These are phyloP conservation scores for Oreochromis niloticus DNA, from an alignment of 2,113 vertebrate species.

Conservation along the genomic window DNA sequence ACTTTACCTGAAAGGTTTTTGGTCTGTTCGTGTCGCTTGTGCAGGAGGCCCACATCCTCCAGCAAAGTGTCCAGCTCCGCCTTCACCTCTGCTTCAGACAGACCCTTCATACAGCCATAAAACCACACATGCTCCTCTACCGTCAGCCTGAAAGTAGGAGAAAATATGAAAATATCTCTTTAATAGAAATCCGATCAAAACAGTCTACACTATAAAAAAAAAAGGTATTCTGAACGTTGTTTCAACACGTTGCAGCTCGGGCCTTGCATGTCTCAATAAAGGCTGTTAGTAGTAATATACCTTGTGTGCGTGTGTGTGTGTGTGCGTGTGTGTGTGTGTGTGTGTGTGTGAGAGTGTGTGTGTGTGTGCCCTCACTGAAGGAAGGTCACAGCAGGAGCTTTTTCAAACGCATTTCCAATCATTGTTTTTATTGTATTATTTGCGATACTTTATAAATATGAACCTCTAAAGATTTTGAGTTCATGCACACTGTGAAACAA, in stretches of 20 bases:
- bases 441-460: no score
- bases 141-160: constrained; percentile 71
- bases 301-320: no score
- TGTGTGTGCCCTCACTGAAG: no score
- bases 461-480: no score
- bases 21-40: constrained; percentile 79
- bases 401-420: no score
- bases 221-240: neutral
- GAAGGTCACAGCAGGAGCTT: no score
- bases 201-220: neutral
- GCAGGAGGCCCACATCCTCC: constrained; percentile 76
- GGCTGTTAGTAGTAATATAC: neutral
- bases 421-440: no score
- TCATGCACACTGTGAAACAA: no score
- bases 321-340: no score
- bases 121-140: constrained; percentile 93
- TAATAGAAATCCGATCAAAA: neutral
- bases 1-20: constrained; percentile 83
- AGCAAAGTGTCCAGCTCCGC: constrained; percentile 76
- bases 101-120: constrained; percentile 84
- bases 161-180: neutral
- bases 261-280: neutral
- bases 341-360: no score
- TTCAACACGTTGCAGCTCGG: neutral
- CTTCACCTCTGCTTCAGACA: constrained; percentile 66